phyloP scores from a whole-genome alignment of 35 echinoderm and acorn worm genomes.

The Eucidaris tribuloides region DNA sequence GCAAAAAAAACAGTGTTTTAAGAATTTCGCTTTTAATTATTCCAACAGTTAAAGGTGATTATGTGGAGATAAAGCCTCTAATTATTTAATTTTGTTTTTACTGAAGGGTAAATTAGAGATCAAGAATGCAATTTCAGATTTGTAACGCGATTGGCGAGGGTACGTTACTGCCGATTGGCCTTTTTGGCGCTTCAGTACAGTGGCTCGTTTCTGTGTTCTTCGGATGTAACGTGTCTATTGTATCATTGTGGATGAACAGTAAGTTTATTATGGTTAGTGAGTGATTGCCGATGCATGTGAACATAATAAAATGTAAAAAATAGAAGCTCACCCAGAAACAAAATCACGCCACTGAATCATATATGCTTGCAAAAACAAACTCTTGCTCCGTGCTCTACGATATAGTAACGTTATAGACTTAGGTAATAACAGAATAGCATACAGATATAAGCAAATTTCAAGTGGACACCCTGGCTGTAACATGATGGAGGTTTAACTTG shows the following conservation, averaged over 20 bases:
- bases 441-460: background rate
- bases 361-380: background rate
- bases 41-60: too few species aligned
- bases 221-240: slow-evolving; percentile 35
- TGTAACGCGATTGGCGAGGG: slow-evolving; percentile 54
- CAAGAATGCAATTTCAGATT: too few species aligned
- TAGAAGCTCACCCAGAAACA: background rate
- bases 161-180: slow-evolving; percentile 50
- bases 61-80: too few species aligned
- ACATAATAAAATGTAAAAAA: background rate
- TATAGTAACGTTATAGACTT: background rate
- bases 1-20: too few species aligned
- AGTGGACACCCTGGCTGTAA: background rate
- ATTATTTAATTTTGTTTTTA: too few species aligned
- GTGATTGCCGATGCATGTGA: background rate
- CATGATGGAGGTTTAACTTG: too few species aligned
- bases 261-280: background rate
- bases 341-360: background rate
- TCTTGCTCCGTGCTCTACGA: background rate
- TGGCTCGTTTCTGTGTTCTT: slow-evolving; percentile 56
- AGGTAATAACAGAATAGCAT: background rate
- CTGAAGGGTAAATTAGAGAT: too few species aligned
- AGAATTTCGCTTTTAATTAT: too few species aligned
- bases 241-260: slow-evolving; percentile 68
- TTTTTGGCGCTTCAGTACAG: slow-evolving; percentile 53